A percentile compares a stretch with the other conserved stretches of the same genome.
These are phyloP conservation scores for Papilio gigon DNA, from an alignment of 2,888 invertebrate species.

Conservation along the genomic window DNA sequence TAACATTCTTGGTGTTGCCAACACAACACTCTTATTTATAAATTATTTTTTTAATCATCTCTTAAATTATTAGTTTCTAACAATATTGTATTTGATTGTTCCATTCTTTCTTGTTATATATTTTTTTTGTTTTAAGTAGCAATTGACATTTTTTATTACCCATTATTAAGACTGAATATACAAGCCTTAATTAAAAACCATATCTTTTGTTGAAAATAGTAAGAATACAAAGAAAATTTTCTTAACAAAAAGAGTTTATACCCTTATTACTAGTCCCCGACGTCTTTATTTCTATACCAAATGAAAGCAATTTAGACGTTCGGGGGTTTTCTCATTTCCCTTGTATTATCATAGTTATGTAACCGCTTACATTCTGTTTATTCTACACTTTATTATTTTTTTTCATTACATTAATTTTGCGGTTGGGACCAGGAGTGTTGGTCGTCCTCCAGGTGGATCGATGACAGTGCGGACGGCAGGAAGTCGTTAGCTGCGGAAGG, in stretches of 20 bases:
- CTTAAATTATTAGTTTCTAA: no score
- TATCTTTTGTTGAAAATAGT: background rate
- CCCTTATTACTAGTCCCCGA: slow-evolving; percentile 2
- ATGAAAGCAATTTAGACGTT: slow-evolving; percentile 18
- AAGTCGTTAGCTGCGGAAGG: no score
- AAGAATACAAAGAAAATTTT: background rate
- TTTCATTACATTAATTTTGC: no score
- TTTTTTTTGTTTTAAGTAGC: background rate
- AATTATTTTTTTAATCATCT: no score
- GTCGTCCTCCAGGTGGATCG: no score
- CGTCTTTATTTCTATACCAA: slow-evolving; percentile 20
- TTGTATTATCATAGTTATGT: slow-evolving; percentile 1
- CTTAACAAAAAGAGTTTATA: slow-evolving; percentile 9
- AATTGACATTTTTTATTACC: background rate
- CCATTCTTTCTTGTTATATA: no score
- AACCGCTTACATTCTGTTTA: background rate
- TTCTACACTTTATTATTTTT: background rate
- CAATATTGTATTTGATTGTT: no score
- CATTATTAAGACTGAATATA: background rate
- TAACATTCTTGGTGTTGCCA: no score
- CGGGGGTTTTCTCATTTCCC: slow-evolving; percentile 10
- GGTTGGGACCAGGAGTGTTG: no score
- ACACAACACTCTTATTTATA: no score
- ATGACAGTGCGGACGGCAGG: no score
- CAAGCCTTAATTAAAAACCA: slow-evolving; percentile 2